Conservation (phyloP, 2,113 vertebrate species). For the Typhlomys cinereus region DNA sequence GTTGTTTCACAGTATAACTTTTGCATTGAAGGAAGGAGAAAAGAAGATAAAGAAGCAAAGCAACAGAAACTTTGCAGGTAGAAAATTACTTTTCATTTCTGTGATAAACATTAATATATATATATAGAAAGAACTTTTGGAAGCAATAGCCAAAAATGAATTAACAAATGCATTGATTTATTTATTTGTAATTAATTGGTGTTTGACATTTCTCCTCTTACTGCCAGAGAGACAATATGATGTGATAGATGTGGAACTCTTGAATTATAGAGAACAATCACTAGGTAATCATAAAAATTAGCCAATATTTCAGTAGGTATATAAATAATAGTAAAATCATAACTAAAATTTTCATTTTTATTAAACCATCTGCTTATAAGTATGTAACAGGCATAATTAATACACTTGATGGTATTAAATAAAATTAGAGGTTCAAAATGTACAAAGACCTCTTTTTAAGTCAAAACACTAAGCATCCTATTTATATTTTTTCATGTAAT, state of each 20-base stretch:
- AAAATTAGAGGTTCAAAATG: conserved; percentile 1
- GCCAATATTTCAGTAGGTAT: not conserved
- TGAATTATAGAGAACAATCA: not conserved
- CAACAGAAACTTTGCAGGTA: not conserved
- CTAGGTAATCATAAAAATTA: not conserved
- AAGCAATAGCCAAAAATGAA: not conserved
- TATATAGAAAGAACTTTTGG: conserved; percentile 19
- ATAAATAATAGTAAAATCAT: conserved; percentile 17
- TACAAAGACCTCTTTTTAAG: not conserved
- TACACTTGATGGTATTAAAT: not conserved
- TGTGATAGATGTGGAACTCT: not conserved
- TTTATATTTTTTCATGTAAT: not conserved
- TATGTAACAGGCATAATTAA: not conserved
- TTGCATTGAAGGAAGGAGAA: conserved; percentile 45
- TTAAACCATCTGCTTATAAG: not conserved
- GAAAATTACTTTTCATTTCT: not conserved
- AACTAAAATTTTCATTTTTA: not conserved
- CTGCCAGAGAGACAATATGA: not conserved
- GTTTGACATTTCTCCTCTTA: not conserved
- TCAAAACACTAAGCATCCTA: not conserved
- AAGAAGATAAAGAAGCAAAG: not conserved
- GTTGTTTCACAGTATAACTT: conserved; percentile 18
- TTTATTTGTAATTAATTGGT: conserved; percentile 26
- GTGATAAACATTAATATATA: not conserved
- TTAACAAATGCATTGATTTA: conserved; percentile 20